Percentiles rank a stretch among this genome's conserved stretches.
Evolutionary conservation across 2,888 invertebrate genomes (phyloP).

Genomic region (Ligdia adustata): DNA sequence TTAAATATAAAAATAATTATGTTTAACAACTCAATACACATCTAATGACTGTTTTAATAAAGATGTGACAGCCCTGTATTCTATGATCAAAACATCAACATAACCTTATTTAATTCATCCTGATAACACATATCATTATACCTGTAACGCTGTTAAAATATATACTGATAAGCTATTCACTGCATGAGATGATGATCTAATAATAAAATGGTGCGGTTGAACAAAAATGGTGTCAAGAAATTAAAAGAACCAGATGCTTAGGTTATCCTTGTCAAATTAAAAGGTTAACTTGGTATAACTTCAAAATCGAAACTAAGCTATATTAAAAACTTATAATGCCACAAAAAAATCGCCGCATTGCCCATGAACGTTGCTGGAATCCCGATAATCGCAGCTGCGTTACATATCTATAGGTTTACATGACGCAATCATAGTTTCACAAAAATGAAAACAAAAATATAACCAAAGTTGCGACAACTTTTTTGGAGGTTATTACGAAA

Average conservation of each 20-base stretch:
- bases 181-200: slow-evolving; percentile 39
- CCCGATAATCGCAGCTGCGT: slow-evolving; percentile 44
- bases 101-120: slow-evolving; percentile 65
- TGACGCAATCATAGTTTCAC: slow-evolving; percentile 80
- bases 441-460: slow-evolving; percentile 76
- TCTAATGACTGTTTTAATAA: slow-evolving; percentile 11
- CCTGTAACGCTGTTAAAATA: background rate
- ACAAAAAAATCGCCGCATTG: slow-evolving; percentile 3
- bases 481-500: slow-evolving; percentile 50
- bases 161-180: slow-evolving; percentile 14
- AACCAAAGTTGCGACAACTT: slow-evolving; percentile 60
- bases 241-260: slow-evolving; percentile 55
- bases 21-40: no score
- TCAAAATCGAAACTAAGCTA: slow-evolving; percentile 34
- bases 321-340: slow-evolving; percentile 27
- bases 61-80: slow-evolving; percentile 42
- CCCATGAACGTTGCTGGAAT: slow-evolving; percentile 10
- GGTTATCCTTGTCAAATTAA: slow-evolving; percentile 77
- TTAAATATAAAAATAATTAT: no score
- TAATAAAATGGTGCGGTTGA: slow-evolving; percentile 57
- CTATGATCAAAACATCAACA: slow-evolving; percentile 81
- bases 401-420: slow-evolving; percentile 68
- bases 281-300: slow-evolving; percentile 60
- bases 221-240: slow-evolving; percentile 79
- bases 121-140: slow-evolving; percentile 27